Percentiles rank a stretch among this genome's conserved stretches.
phyloP scores from a whole-genome alignment of 1,140 invertebrate species.

The Saccostrea cuccullata region DNA sequence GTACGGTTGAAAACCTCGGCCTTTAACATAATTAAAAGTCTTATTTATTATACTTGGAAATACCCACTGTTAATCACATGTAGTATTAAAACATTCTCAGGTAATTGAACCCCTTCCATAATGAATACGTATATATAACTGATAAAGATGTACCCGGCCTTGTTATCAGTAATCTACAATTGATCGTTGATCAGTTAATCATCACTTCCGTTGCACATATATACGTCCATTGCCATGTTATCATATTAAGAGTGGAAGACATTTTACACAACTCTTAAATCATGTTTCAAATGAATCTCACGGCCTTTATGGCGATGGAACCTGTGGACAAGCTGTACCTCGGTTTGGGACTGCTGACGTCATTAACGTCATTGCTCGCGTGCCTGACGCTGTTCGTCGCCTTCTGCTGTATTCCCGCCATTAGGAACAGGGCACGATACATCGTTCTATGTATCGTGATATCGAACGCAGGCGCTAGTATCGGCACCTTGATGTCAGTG shows the following conservation, averaged over 20 bases:
- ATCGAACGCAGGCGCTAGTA: conserved; percentile 57
- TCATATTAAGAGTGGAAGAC: not conserved
- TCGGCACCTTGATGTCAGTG: conserved; percentile 50
- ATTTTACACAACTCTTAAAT: not conserved
- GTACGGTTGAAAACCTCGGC: too few species aligned
- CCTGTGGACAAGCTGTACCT: conserved; percentile 60
- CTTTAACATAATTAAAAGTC: too few species aligned
- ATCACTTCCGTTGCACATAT: not conserved
- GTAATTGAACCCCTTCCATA: too few species aligned
- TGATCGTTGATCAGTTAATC: conserved; percentile 18
- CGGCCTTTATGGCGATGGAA: conserved; percentile 2
- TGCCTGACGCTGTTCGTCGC: conserved; percentile 55
- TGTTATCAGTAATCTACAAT: not conserved
- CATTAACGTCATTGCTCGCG: conserved; percentile 56
- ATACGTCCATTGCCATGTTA: not conserved
- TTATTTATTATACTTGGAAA: too few species aligned
- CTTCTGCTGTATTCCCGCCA: conserved; percentile 55
- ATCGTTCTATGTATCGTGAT: conserved; percentile 63
- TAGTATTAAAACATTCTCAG: too few species aligned
- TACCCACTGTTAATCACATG: too few species aligned
- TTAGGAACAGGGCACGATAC: conserved; percentile 62
- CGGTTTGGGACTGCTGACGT: conserved; percentile 57
- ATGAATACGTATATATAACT: not conserved
- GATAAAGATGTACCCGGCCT: not conserved
- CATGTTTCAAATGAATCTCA: conserved; percentile 22